These are phyloP conservation scores for Doris montereyensis DNA, from an alignment of 2,888 invertebrate species.

Conservation along the genomic window DNA sequence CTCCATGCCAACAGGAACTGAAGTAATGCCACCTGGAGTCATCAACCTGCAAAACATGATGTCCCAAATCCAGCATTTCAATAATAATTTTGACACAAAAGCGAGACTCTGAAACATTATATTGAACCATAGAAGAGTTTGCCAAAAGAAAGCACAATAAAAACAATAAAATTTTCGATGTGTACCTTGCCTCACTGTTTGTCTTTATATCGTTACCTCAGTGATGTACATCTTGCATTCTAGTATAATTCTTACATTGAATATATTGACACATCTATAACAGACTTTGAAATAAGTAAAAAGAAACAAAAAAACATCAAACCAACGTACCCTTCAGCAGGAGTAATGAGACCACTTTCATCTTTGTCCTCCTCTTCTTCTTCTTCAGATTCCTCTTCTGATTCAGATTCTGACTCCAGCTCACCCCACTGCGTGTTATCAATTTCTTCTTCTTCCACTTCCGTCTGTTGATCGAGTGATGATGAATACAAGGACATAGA, in stretches of 20 bases:
- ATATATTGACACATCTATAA: too few species aligned
- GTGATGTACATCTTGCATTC: too few species aligned
- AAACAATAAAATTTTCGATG: too few species aligned
- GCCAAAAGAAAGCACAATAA: background rate
- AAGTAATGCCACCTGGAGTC: slow-evolving; percentile 93
- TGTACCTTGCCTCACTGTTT: too few species aligned
- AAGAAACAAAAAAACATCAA: too few species aligned
- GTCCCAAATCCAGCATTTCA: background rate
- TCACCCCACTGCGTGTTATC: slow-evolving; percentile 98
- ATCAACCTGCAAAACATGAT: slow-evolving; percentile 76
- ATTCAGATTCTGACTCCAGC: slow-evolving; percentile 89
- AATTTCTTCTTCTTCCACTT: slow-evolving; percentile 87
- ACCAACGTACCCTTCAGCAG: slow-evolving; percentile 77
- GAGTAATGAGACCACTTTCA: slow-evolving; percentile 90
- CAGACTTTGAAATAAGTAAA: too few species aligned
- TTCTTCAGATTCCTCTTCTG: slow-evolving; percentile 71
- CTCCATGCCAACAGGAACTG: slow-evolving; percentile 94
- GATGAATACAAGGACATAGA: background rate
- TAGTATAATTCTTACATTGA: too few species aligned
- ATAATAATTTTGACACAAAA: background rate
- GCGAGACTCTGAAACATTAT: background rate
- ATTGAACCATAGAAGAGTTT: background rate
- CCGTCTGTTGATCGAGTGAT: slow-evolving; percentile 58
- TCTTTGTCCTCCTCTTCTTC: slow-evolving; percentile 76
- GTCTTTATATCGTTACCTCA: too few species aligned